Base-by-base conservation (phyloP, 2,797 vertebrate genomes). In the Sarcophilus harrisii region DNA sequence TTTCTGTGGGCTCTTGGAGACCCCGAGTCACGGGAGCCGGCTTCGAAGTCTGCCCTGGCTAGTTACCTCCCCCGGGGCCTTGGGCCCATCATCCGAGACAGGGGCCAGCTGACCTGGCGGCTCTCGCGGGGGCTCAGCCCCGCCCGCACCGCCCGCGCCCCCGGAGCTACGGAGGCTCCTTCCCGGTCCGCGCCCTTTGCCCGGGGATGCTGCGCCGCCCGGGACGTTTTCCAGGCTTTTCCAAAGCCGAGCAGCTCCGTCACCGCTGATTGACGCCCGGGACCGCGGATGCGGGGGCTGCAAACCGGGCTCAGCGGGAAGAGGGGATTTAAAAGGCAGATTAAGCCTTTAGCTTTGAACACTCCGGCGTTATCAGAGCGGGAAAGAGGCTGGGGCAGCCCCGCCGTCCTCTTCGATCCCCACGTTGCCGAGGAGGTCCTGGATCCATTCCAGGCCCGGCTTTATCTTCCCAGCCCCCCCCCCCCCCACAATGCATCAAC, bases 241-340 rank as follows among this genome's bases (percentile, higher is more conserved):
- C 94, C 96, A 95, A 96, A 87, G 93, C 96, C 89, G 91, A 97
- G 97, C 97, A 97, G 92, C 93, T 96, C 97, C 91, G 97, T 97
- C 97, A 97, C 95, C 97, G 95, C 59, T 97, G 98, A 96, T 91
- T 92, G 97, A 96, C 94, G 97, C 96, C 91, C 57, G 92, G 97
- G 93, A 97, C 95, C 96, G 95, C 95, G 95, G 96, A 97, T 18
- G 16, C 32, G 8, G 96, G 98, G 96, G 81, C 89, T 92, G 90
- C 93, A 98, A 96, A 96, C 96, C 97, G 97, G 97, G 81, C 97
- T 96, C 97, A 96, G 98, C 97, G 95, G 97, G 98, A 96, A 97
- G 96, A 97, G 87, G 57, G 97, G 97, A 98, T 98, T 98, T 98
- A 97, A 98, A 98, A 98, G 97, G 97, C 97, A 97, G 98, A 97